Evolutionary conservation across 2,797 vertebrate genomes (phyloP).

Genomic region (Myotis daubentonii): DNA sequence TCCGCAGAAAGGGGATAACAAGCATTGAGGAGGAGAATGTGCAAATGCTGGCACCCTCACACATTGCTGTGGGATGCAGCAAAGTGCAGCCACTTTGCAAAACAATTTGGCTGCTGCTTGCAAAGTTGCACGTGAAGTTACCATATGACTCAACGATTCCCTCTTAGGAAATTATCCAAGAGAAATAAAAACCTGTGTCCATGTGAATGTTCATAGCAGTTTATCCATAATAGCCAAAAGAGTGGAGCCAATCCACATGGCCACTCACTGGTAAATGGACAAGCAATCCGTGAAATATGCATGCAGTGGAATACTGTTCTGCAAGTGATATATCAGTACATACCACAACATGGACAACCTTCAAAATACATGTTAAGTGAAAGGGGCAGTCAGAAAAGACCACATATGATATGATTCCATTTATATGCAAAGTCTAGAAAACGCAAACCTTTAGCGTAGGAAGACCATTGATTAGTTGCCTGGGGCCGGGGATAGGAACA

Average conservation of each 20-base stretch:
- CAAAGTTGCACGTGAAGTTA: background rate
- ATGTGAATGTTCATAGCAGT: fast-evolving
- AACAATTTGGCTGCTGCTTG: background rate
- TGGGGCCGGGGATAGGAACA: fast-evolving
- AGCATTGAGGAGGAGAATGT: background rate
- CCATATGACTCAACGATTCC: background rate
- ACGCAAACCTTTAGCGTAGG: background rate
- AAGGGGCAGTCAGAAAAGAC: background rate
- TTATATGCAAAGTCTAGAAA: background rate
- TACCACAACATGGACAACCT: background rate
- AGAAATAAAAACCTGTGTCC: background rate
- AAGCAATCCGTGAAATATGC: background rate
- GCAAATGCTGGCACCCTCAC: background rate
- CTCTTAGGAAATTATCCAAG: background rate
- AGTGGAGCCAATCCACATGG: background rate
- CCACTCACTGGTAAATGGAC: background rate
- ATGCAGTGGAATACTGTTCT: too few relatives aligned
- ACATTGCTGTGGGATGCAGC: too few relatives aligned
- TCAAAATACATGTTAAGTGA: background rate
- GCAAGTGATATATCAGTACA: background rate
- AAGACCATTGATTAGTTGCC: background rate
- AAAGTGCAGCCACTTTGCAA: background rate
- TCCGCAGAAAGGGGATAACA: background rate
- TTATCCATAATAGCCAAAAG: background rate
- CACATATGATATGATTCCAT: background rate